Conservation (phyloP, 2,797 vertebrate genomes). For the Oreochromis mossambicus region DNA sequence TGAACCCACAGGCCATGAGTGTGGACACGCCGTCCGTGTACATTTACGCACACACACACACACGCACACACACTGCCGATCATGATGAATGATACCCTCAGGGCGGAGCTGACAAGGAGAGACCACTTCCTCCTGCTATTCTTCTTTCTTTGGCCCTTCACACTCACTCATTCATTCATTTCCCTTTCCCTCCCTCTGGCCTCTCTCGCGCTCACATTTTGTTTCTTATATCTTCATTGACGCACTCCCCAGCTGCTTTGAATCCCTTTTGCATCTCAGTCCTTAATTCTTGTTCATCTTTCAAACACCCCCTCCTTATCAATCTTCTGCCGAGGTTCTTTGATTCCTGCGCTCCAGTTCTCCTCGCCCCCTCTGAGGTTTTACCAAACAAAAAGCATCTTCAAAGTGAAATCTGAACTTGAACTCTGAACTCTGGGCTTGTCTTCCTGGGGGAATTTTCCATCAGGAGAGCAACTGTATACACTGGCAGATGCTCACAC, state of each 20-base stretch:
- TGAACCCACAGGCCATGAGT: constrained; percentile 28
- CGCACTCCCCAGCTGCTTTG: constrained; percentile 13
- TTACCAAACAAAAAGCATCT: constrained; percentile 64
- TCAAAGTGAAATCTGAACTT: constrained; percentile 73
- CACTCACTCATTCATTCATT: constrained; percentile 68
- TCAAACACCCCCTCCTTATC: constrained; percentile 54
- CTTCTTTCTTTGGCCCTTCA: constrained; percentile 67
- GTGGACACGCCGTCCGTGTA: constrained; percentile 17
- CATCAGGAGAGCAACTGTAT: constrained; percentile 59
- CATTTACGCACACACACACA: constrained; percentile 1
- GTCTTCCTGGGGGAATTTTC: constrained; percentile 49
- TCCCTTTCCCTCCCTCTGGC: constrained; percentile 44
- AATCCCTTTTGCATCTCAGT: constrained; percentile 30
- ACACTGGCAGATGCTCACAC: constrained; percentile 55
- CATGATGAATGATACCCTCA: constrained; percentile 73
- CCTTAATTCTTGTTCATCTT: constrained; percentile 44
- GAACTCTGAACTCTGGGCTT: constrained; percentile 59
- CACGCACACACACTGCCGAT: constrained; percentile 23
- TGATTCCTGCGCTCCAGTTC: constrained; percentile 36
- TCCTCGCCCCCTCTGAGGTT: constrained; percentile 29
- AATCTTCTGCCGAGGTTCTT: constrained; percentile 43
- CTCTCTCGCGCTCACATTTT: constrained; percentile 41
- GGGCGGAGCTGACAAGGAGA: constrained; percentile 63
- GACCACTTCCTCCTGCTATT: constrained; percentile 73
- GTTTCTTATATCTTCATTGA: constrained; percentile 43